These are phyloP conservation scores for Sylvicola fuscatus DNA, from an alignment of 2,888 invertebrate species.

Conservation along the genomic window DNA sequence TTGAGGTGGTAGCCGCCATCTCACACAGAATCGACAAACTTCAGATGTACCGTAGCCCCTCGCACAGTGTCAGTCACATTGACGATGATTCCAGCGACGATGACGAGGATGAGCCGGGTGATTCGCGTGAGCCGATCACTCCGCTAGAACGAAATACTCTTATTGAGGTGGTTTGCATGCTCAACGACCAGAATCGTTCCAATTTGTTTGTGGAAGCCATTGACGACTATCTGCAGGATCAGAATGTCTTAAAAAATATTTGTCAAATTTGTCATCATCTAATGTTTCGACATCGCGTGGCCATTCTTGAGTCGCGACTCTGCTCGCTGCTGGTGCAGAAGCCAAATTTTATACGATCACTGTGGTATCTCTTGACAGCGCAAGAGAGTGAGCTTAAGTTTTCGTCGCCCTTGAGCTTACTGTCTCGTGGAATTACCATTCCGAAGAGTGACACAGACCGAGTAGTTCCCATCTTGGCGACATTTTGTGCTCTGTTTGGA, in stretches of 20 bases:
- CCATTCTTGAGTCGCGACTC: conserved; percentile 63
- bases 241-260: conserved; percentile 39
- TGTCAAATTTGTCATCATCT: conserved; percentile 69
- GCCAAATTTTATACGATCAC: conserved; percentile 49
- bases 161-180: conserved; percentile 30
- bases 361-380: conserved; percentile 38
- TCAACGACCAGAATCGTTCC: conserved; percentile 42
- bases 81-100: conserved; percentile 26
- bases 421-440: conserved; percentile 21
- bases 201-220: conserved; percentile 27
- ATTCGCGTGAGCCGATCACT: conserved; percentile 9
- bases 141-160: conserved; percentile 17
- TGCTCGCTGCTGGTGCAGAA: conserved; percentile 64
- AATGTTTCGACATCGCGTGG: conserved; percentile 57
- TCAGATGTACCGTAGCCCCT: not conserved
- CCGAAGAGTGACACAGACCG: conserved; percentile 38
- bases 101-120: conserved; percentile 31
- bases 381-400: conserved; percentile 23
- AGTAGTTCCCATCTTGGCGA: conserved; percentile 56
- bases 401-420: conserved; percentile 21
- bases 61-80: not conserved
- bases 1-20: not conserved
- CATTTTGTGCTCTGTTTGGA: conserved; percentile 68
- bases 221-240: conserved; percentile 21
- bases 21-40: not conserved